phyloP scores from a whole-genome alignment of 2,888 invertebrate species.

The Branchinecta sandiegonensis region DNA sequence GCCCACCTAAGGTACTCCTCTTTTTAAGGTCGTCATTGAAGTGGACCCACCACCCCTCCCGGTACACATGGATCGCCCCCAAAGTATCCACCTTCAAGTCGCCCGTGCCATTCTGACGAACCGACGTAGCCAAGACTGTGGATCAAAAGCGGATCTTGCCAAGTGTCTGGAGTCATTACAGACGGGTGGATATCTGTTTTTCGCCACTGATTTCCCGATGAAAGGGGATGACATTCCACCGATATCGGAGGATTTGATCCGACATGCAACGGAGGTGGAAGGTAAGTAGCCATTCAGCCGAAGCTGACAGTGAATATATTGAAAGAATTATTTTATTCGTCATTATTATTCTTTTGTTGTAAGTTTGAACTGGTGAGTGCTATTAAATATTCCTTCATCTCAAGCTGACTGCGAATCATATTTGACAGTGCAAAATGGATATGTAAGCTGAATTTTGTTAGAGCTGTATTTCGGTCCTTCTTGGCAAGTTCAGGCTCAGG shows the following conservation, averaged over 20 bases:
- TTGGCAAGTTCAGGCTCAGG: no score
- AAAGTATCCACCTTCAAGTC: slow-evolving; percentile 66
- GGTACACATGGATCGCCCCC: slow-evolving; percentile 71
- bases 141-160: slow-evolving; percentile 60
- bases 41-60: slow-evolving; percentile 36
- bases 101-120: slow-evolving; percentile 60
- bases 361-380: no score
- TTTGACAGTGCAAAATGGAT: no score
- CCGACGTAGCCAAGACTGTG: slow-evolving; percentile 26
- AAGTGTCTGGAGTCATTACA: slow-evolving; percentile 47
- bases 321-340: no score
- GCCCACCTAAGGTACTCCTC: neutral
- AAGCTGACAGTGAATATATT: no score
- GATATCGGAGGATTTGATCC: slow-evolving; percentile 63
- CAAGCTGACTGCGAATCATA: no score
- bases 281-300: slow-evolving; percentile 29
- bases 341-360: no score
- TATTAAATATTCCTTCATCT: no score
- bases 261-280: slow-evolving; percentile 46
- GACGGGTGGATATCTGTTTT: slow-evolving; percentile 52
- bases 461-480: no score
- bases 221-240: slow-evolving; percentile 52
- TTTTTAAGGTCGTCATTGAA: slow-evolving; percentile 55
- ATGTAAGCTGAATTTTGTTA: no score
- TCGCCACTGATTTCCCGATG: slow-evolving; percentile 62